phyloP scores from a whole-genome alignment of 2,113 vertebrate genomes.

The Hippocampus barbouri region DNA sequence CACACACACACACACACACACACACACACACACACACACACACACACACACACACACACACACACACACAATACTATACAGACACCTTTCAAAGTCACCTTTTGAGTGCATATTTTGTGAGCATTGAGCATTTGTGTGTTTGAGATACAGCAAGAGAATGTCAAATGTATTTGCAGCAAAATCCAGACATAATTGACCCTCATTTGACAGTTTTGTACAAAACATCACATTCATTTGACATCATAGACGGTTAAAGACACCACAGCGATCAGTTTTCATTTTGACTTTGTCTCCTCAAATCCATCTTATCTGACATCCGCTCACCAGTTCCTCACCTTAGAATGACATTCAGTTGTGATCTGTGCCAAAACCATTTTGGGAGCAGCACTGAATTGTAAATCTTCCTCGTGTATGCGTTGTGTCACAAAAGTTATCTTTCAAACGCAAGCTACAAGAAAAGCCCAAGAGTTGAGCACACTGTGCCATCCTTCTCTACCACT shows the following conservation, averaged over 20 bases:
- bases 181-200: conserved; percentile 24
- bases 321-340: not conserved
- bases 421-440: too few species aligned
- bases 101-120: conserved; percentile 13
- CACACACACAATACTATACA: conserved; percentile 12
- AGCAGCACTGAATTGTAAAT: not conserved
- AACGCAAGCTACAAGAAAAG: too few species aligned
- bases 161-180: conserved; percentile 18
- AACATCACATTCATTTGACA: conserved; percentile 29
- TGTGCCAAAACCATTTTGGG: not conserved
- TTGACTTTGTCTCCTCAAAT: conserved; percentile 15
- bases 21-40: not conserved
- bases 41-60: too few species aligned
- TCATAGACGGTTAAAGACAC: conserved; percentile 18
- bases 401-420: too few species aligned
- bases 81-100: conserved; percentile 60
- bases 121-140: not conserved
- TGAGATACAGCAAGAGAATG: not conserved
- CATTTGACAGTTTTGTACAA: conserved; percentile 41
- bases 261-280: conserved; percentile 19
- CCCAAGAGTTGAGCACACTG: too few species aligned
- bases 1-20: not conserved
- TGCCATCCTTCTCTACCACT: too few species aligned
- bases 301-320: conserved; percentile 1
- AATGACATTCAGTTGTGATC: not conserved